phyloP scores from a whole-genome alignment of 2,113 vertebrate genomes.

The Hirundichthys speculiger region DNA sequence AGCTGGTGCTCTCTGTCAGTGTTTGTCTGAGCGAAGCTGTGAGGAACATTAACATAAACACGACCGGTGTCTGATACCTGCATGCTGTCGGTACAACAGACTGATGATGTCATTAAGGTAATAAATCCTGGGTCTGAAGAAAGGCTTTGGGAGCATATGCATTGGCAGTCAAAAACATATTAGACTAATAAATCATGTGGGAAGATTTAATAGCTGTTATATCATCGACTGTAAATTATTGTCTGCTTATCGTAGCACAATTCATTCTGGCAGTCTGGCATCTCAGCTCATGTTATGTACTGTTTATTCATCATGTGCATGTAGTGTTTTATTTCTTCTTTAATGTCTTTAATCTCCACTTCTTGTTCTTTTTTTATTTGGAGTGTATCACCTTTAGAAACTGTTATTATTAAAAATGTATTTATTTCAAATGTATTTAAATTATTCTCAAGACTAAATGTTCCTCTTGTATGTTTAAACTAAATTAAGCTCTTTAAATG shows the following conservation, averaged over 20 bases:
- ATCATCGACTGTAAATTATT: conserved; percentile 5
- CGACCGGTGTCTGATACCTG: neutral
- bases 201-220: neutral
- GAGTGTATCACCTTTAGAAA: neutral
- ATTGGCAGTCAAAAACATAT: neutral
- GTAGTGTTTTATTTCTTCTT: too few relatives aligned
- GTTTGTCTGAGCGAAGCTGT: neutral
- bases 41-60: neutral
- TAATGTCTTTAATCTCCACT: neutral
- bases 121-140: neutral
- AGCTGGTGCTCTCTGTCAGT: too few relatives aligned
- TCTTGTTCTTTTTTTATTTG: neutral
- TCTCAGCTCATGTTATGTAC: neutral
- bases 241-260: neutral
- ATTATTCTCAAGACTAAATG: conserved; percentile 32
- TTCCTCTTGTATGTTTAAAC: conserved; percentile 41
- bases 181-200: neutral
- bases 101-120: neutral
- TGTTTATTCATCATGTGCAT: neutral
- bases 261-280: neutral
- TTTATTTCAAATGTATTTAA: too few relatives aligned
- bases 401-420: too few relatives aligned
- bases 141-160: neutral
- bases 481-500: conserved; percentile 47
- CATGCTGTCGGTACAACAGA: neutral